Base-by-base conservation (phyloP, 2,888 invertebrate genomes). In the Cerastoderma edule region DNA sequence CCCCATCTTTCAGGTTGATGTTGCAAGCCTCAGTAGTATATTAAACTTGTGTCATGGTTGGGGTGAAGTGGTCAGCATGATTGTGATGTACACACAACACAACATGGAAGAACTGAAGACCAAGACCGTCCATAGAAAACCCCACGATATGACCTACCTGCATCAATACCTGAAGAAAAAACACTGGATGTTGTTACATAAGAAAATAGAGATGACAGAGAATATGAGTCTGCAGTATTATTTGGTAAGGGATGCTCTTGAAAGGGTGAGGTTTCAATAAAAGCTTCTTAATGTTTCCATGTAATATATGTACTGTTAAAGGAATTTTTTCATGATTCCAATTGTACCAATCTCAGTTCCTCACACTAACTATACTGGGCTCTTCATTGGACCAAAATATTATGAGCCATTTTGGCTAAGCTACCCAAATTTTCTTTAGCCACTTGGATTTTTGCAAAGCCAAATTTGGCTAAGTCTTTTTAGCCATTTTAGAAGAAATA, bases 1-100 rank as follows among this genome's bases (percentile, higher is more conserved):
- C n/a, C n/a, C 22, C 50, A 16, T 50, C 22, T 50, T 50, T n/a
- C n/a, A 60, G 65, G 8, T 65, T 60, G 60, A 60, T 39, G 60
- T 35, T 22, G 8, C 39, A 3, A 27, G 33, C 24, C 39, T 60
- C 3, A 32, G 60, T 22, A 33, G 39, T 33, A 22, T 60, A 0
- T 72, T 85, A 46, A 57, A 79, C 5, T 57, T 86, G 56, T 76
- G 82, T 60, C 67, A 80, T 32, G 72, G 65, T 10, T 84, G 80
- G 78, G 86, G 86, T 46, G 85, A 85, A 54, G 63, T 85, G 50
- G 57, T 73, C 19, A 48, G 80, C 28, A 72, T 86, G 78, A 57
- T 86, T 67, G 76, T 76, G 44, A 54, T 76, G 54, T 83, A 83
- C 56, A 73, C 60, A 24, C 56, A 65, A 54, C 70, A 56, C 72